Conservation (phyloP, 2,888 invertebrate species). For the Phortica magna region DNA sequence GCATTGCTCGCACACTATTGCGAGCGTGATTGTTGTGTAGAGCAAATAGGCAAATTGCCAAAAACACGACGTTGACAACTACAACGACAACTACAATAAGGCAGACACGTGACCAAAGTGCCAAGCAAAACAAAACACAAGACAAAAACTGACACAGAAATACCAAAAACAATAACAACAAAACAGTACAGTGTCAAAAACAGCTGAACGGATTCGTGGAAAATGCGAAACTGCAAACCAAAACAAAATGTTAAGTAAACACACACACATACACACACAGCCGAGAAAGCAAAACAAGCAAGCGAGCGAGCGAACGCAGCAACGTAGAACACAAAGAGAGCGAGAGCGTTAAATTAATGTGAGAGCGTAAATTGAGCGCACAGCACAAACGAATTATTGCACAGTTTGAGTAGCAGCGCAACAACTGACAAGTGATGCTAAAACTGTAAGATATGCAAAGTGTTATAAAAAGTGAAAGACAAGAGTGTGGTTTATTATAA, state of each 20-base stretch:
- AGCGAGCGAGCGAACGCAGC: too few species aligned
- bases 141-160: slow-evolving; percentile 38
- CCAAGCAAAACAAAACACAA: slow-evolving; percentile 44
- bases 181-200: slow-evolving; percentile 45
- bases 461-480: not conserved
- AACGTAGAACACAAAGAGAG: slow-evolving; percentile 15
- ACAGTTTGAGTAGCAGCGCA: not conserved
- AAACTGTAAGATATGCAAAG: slow-evolving; percentile 43
- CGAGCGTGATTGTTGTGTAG: not conserved
- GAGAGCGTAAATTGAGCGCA: slow-evolving; percentile 6
- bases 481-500: not conserved
- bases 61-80: slow-evolving; percentile 14
- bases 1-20: not conserved
- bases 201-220: slow-evolving; percentile 52
- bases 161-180: too few species aligned
- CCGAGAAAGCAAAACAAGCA: slow-evolving; percentile 47
- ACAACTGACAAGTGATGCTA: slow-evolving; percentile 37
- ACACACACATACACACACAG: slow-evolving; percentile 40
- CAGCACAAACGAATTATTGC: not conserved
- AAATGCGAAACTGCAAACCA: slow-evolving; percentile 49
- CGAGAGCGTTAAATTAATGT: not conserved
- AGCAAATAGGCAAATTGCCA: slow-evolving; percentile 12
- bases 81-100: slow-evolving; percentile 13
- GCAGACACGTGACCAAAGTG: slow-evolving; percentile 45
- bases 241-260: slow-evolving; percentile 46